A percentile compares a stretch with the other conserved stretches of the same genome.
Conservation (phyloP, 2,888 invertebrate genomes). For the Stenodera caucasica region DNA sequence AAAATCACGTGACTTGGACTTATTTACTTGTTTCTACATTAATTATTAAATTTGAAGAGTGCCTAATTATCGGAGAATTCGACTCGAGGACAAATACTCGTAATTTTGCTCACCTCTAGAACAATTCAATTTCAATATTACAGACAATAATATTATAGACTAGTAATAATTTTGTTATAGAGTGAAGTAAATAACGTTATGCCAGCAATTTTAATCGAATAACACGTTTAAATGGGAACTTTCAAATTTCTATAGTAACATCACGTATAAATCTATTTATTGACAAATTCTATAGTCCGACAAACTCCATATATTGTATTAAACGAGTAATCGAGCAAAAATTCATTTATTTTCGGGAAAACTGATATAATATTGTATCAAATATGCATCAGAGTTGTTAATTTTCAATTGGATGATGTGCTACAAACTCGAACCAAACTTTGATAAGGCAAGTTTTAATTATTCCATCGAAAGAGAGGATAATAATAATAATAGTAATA, state of each 20-base stretch:
- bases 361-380: background rate
- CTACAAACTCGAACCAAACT: background rate
- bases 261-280: constrained; percentile 5
- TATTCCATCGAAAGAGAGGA: constrained; percentile 1
- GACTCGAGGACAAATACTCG: constrained; percentile 9
- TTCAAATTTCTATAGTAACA: background rate
- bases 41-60: constrained; percentile 12
- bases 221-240: background rate
- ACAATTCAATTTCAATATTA: no score
- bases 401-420: constrained; percentile 7
- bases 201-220: background rate
- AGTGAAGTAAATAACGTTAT: background rate
- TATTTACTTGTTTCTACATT: constrained; percentile 9
- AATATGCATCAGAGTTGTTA: background rate
- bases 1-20: background rate
- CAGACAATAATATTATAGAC: no score
- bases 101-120: constrained; percentile 9
- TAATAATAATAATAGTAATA: background rate
- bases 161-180: background rate
- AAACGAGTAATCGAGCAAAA: no score
- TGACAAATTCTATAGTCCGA: background rate
- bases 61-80: constrained; percentile 9
- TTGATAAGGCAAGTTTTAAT: constrained; percentile 9
- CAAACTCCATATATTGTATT: background rate
- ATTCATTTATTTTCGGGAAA: no score